A percentile compares a stretch with the other conserved stretches of the same genome.
Conservation (phyloP, 92 coral and sea anemone genomes). For the Phenganax subtilis region DNA sequence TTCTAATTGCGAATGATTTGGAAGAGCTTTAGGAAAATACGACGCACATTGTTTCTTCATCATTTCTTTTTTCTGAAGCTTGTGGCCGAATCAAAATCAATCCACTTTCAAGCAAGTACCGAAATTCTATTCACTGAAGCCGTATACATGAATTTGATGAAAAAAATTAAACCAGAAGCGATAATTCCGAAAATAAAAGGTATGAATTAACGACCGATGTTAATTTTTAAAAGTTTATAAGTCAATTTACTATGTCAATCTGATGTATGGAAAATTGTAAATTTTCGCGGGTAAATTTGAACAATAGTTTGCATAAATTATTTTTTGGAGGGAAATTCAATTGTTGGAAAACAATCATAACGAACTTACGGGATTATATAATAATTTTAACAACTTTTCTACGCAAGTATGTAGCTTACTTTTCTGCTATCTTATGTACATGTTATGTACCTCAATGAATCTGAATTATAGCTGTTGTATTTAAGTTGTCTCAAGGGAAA, state of each 20-base stretch:
- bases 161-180: not conserved
- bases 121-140: not conserved
- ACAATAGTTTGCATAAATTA: not conserved
- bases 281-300: constrained; percentile 2
- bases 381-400: not conserved
- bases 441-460: no score
- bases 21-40: no score
- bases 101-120: not conserved
- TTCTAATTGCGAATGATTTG: no score
- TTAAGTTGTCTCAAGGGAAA: no score
- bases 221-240: no score
- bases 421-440: no score
- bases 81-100: not conserved
- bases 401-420: not conserved
- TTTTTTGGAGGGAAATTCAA: constrained; percentile 43
- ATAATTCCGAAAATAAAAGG: not conserved
- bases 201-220: not conserved
- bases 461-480: no score
- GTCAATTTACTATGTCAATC: no score
- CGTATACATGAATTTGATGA: constrained; percentile 1
- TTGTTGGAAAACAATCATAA: not conserved
- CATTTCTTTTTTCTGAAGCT: not conserved
- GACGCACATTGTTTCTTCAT: not conserved
- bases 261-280: not conserved
- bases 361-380: not conserved